Evolutionary conservation across 1,140 invertebrate species (phyloP).

Genomic region (Leptinotarsa lineolata): DNA sequence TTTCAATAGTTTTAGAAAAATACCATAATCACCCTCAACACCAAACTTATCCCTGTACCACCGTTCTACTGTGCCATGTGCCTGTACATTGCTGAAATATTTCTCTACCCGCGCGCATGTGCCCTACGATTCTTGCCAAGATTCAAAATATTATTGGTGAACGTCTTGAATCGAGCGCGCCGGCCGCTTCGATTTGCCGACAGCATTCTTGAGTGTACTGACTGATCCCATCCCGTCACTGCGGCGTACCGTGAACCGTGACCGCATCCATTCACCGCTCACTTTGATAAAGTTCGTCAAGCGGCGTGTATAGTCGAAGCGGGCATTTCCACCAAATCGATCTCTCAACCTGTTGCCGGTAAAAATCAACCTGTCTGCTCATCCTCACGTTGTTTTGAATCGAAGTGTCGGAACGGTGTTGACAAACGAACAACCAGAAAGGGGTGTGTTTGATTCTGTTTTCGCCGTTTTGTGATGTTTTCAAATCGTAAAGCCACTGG

Average conservation of each 20-base stretch:
- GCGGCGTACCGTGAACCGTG: background rate
- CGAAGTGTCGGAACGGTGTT: background rate
- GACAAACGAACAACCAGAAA: background rate
- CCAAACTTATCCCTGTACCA: too few relatives aligned
- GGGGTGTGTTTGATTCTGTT: background rate
- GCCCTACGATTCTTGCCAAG: background rate
- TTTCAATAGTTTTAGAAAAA: too few relatives aligned
- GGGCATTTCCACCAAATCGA: background rate
- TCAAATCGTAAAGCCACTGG: background rate
- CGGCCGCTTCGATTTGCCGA: slow-evolving; percentile 6
- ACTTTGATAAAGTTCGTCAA: background rate
- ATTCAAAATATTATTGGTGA: slow-evolving; percentile 1
- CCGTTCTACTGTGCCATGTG: too few relatives aligned
- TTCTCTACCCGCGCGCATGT: background rate
- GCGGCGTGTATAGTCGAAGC: background rate
- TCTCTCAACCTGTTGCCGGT: slow-evolving; percentile 7
- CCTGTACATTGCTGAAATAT: too few relatives aligned
- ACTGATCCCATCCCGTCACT: slow-evolving; percentile 4
- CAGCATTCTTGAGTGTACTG: background rate
- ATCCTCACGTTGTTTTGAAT: background rate
- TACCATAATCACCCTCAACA: too few relatives aligned
- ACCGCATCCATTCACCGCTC: background rate
- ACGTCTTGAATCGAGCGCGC: background rate
- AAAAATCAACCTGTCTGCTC: background rate
- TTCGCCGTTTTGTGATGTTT: slow-evolving; percentile 4